Evolutionary conservation across 2,888 invertebrate species (phyloP), one percentile per base, ranked within the genome.

Genomic region (Ptilodon capucinus): DNA sequence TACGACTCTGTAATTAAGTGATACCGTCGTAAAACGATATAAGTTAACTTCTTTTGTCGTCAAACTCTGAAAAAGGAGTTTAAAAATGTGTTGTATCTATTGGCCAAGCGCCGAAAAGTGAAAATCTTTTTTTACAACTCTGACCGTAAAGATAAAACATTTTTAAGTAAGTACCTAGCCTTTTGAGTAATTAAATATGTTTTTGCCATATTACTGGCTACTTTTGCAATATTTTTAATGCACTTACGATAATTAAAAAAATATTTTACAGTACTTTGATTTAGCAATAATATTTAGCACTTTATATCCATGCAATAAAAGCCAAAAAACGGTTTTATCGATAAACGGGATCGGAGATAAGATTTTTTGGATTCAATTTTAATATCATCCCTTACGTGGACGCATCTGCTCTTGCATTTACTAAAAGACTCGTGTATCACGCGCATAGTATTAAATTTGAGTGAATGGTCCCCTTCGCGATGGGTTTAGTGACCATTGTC

Each of bases 361-460:
- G 21, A n/a, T n/a, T 21, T 6, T 7, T 4, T 21, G 7, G 5
- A 21, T 21, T 1, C 5, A 21, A 6, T 21, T 1, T 6, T 21
- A 21, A 21, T 6, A 21, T 6, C 7, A 28, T 28, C 28, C 39
- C 40, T 34, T 35, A 4, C 11, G 39, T 18, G n/a, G 18, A 38
- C 41, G 49, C 72, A 72, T 72, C 74, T 73, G 74, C 71, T 50
- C 51, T 25, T 44, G 53, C 40, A 42, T 40, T 51, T 40, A 39
- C 43, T 18, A 14, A 13, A n/a, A 3, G 2, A 32, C 6, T 1
- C 7, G 7, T 11, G 16, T 35, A 17, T 35, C 13, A 49, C 49
- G 56, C 48, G 55, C 46, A 50, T 9, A 50, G 63, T 63, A 50
- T 3, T 51, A 44, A 48, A 34, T 46, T 42, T 40, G 40, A 34